Evolutionary conservation across 2,113 vertebrate species (phyloP).

Genomic region (Heliornis fulica): DNA sequence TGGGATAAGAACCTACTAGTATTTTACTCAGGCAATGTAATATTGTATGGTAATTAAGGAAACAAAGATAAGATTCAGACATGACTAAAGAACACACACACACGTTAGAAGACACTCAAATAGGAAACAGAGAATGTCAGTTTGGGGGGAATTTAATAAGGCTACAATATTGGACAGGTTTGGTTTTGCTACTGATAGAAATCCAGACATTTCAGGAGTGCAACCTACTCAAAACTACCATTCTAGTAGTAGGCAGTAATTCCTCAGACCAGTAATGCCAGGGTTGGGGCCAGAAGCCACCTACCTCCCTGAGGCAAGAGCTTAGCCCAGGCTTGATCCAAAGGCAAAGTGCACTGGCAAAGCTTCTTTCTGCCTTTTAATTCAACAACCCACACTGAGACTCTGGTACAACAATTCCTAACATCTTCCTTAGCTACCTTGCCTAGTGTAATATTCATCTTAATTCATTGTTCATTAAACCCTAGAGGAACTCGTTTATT

Average conservation of each 20-base stretch:
- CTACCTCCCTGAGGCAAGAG: not conserved
- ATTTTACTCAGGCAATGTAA: not conserved
- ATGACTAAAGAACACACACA: accelerated
- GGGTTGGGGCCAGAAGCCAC: not conserved
- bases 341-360: not conserved
- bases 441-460: not conserved
- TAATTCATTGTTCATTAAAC: not conserved
- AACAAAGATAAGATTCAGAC: not conserved
- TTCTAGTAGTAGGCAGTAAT: not conserved
- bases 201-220: not conserved
- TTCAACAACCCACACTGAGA: not conserved
- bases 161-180: not conserved
- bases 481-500: slow-evolving; percentile 16
- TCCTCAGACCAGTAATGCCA: not conserved
- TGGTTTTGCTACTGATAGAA: not conserved
- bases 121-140: not conserved
- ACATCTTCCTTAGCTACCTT: not conserved
- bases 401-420: not conserved
- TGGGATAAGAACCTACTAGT: not conserved
- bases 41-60: not conserved
- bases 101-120: not conserved
- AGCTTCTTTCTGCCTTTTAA: not conserved
- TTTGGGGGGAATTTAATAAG: not conserved
- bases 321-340: not conserved
- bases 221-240: accelerated